Conservation (phyloP, 2,113 vertebrate species). For the Zosterops japonicus region DNA sequence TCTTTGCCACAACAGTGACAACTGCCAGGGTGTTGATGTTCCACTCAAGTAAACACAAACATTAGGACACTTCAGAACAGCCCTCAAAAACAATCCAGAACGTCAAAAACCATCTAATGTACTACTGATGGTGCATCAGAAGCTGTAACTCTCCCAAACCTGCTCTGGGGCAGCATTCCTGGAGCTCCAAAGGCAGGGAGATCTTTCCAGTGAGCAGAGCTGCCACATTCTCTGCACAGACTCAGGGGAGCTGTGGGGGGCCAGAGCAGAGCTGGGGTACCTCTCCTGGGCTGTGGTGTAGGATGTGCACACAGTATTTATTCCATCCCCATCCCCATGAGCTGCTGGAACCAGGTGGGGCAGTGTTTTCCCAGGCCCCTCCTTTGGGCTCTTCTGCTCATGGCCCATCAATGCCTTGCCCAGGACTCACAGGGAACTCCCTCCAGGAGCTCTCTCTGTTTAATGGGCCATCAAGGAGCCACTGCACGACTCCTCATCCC, state of each 20-base stretch:
- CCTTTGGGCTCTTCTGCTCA: too few relatives aligned
- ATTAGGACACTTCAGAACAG: neutral
- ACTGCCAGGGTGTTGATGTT: neutral
- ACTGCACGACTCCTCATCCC: too few relatives aligned
- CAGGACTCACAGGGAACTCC: too few relatives aligned
- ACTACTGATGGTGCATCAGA: neutral
- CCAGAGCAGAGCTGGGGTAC: slow-evolving; percentile 49
- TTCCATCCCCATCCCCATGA: too few relatives aligned
- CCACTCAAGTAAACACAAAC: slow-evolving; percentile 2
- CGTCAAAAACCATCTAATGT: neutral
- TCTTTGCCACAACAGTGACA: slow-evolving; percentile 9
- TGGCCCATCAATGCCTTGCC: too few relatives aligned
- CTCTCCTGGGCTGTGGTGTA: slow-evolving; percentile 49
- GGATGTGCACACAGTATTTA: too few relatives aligned
- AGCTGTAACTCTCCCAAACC: neutral
- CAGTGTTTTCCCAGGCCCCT: too few relatives aligned
- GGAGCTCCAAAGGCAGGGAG: neutral
- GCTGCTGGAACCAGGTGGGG: too few relatives aligned
- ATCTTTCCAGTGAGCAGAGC: neutral
- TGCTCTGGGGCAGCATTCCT: neutral
- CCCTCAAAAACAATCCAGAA: neutral
- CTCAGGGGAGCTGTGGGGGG: neutral
- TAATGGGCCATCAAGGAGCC: too few relatives aligned
- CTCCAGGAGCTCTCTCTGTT: too few relatives aligned
- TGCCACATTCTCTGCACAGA: neutral